phyloP scores from a whole-genome alignment of 1,140 invertebrate genomes.

The Riptortus pedestris region DNA sequence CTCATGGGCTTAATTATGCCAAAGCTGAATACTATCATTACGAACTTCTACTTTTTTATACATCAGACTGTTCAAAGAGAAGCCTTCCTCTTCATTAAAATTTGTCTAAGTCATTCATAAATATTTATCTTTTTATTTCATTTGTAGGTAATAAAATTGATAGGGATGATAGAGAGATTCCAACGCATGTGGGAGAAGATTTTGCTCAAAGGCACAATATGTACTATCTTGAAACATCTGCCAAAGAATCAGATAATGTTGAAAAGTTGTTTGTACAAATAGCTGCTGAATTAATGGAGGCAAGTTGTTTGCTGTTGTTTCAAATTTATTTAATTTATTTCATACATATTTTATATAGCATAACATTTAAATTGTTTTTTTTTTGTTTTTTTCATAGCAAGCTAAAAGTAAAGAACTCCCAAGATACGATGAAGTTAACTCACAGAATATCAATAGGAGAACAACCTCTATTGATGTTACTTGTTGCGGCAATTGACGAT shows the following conservation, averaged over 20 bases:
- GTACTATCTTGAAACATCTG: conserved; percentile 97
- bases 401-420: conserved; percentile 64
- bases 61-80: no score
- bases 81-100: no score
- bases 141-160: conserved; percentile 97
- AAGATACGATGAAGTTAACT: conserved; percentile 51
- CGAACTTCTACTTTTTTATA: no score
- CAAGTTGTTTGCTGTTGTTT: conserved; percentile 36
- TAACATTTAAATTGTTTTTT: neutral
- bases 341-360: neutral
- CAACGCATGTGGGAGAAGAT: conserved; percentile 85
- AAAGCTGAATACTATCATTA: no score
- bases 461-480: conserved; percentile 55
- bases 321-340: neutral
- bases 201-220: conserved; percentile 91
- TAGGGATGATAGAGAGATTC: conserved; percentile 87
- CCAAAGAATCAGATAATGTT: conserved; percentile 95
- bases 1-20: no score
- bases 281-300: conserved; percentile 81
- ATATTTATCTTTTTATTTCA: conserved; percentile 35
- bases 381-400: conserved; percentile 47
- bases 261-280: conserved; percentile 94
- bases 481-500: conserved; percentile 47
- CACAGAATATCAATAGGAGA: conserved; percentile 58
- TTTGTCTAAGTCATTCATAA: no score